Percentiles rank a stretch among this genome's conserved stretches.
These are phyloP conservation scores for Amblyopsis hoosieri DNA, from an alignment of 2,797 vertebrate genomes.

Conservation along the genomic window DNA sequence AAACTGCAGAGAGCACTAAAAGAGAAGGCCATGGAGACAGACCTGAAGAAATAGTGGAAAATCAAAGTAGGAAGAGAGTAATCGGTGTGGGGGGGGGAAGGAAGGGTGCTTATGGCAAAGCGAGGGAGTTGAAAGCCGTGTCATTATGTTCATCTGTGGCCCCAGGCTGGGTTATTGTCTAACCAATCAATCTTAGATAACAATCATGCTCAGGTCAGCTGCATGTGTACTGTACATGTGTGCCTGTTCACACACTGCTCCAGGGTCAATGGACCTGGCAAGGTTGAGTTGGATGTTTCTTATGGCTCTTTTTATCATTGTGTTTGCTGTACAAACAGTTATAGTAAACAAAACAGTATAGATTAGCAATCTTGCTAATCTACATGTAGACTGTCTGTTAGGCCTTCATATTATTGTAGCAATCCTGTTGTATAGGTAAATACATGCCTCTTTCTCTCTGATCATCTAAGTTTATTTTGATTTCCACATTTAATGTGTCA, in stretches of 20 bases:
- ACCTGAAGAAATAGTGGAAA: neutral
- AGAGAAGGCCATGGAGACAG: neutral
- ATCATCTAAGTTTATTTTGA: no score
- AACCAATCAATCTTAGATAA: slow-evolving; percentile 51
- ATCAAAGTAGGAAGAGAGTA: neutral
- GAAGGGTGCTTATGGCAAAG: neutral
- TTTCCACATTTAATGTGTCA: no score
- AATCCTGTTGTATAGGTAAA: no score
- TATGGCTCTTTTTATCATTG: no score
- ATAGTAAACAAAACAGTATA: no score
- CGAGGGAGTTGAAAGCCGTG: slow-evolving; percentile 23
- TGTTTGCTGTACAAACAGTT: no score
- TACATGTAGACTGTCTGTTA: no score
- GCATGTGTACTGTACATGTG: neutral
- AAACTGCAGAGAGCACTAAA: slow-evolving; percentile 8
- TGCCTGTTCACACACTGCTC: neutral
- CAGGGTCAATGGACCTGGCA: no score
- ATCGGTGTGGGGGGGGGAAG: neutral
- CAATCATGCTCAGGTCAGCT: slow-evolving; percentile 26
- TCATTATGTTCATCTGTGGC: slow-evolving; percentile 31
- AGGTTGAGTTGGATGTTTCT: no score
- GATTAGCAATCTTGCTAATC: no score
- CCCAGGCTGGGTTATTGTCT: slow-evolving; percentile 27
- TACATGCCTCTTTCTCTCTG: no score
- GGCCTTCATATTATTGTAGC: no score